A percentile compares a stretch with the other conserved stretches of the same genome.
These are phyloP conservation scores for Tonatia bakeri DNA, from an alignment of 2,113 vertebrate species.

Conservation along the genomic window DNA sequence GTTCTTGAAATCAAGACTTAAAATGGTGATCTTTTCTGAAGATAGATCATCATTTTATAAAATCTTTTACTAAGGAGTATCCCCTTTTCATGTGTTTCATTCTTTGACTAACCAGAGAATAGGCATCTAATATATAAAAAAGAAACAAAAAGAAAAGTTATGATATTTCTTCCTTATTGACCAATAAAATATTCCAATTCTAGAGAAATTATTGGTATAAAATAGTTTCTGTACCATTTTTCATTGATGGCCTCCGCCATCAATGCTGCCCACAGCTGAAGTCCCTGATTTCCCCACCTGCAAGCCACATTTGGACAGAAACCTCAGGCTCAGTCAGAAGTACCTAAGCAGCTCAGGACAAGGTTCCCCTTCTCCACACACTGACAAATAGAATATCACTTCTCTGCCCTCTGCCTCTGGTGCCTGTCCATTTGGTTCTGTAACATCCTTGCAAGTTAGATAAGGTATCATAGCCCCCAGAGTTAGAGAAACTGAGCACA, in stretches of 20 bases:
- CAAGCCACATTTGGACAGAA: not conserved
- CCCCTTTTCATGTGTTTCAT: not conserved
- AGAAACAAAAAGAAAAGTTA: not conserved
- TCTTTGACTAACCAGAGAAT: not conserved
- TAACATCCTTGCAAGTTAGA: not conserved
- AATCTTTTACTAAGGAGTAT: not conserved
- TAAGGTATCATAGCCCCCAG: not conserved
- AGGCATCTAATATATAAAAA: not conserved
- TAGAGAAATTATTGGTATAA: not conserved
- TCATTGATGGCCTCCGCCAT: not conserved
- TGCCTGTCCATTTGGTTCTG: not conserved
- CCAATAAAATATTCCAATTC: not conserved
- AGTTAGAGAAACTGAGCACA: not conserved
- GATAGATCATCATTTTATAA: not conserved
- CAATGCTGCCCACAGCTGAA: not conserved
- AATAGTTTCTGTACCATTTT: not conserved
- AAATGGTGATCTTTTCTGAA: not conserved
- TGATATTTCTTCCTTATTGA: not conserved
- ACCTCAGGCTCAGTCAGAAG: not conserved
- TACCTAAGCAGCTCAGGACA: not conserved
- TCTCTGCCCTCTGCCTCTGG: not conserved
- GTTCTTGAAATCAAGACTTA: not conserved
- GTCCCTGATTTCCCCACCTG: not conserved
- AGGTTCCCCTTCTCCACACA: not conserved
- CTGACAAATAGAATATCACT: rapidly evolving